A percentile compares a stretch with the other conserved stretches of the same genome.
Conservation (phyloP, 2,113 vertebrate species). For the Cyphomyrus plagiostoma region DNA sequence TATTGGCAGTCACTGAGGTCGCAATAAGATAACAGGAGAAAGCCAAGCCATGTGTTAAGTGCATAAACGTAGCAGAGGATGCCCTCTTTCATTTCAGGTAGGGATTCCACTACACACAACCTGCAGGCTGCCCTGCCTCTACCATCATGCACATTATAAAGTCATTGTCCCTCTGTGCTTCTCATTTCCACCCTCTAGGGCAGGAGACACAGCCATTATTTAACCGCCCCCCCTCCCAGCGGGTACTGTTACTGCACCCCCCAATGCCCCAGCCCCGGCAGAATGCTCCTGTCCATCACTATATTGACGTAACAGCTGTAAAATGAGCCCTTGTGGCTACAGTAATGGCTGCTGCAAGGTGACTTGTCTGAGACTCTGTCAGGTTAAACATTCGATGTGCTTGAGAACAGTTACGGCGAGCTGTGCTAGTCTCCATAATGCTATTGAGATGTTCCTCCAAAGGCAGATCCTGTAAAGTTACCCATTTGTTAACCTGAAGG, state of each 20-base stretch:
- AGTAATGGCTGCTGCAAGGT: background rate
- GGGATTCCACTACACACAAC: background rate
- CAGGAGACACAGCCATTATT: background rate
- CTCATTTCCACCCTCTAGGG: background rate
- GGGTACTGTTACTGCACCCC: background rate
- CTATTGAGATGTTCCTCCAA: background rate
- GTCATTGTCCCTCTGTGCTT: background rate
- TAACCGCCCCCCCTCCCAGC: background rate
- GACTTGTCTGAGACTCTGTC: background rate
- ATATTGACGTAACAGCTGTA: background rate
- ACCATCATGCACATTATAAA: background rate
- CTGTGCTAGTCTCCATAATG: background rate
- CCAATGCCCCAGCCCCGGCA: background rate
- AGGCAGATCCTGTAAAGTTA: background rate
- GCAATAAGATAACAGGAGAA: conserved; percentile 38
- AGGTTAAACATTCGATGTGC: background rate
- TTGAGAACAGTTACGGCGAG: background rate
- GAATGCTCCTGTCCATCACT: background rate
- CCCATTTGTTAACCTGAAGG: background rate
- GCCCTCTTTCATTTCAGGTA: background rate
- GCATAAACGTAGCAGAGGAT: background rate
- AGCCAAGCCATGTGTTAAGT: background rate
- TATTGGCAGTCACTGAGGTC: conserved; percentile 29
- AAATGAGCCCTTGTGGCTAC: background rate
- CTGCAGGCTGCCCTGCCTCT: background rate